phyloP scores from a whole-genome alignment of 2,888 invertebrate genomes.

The Cantharis flavilabris region DNA sequence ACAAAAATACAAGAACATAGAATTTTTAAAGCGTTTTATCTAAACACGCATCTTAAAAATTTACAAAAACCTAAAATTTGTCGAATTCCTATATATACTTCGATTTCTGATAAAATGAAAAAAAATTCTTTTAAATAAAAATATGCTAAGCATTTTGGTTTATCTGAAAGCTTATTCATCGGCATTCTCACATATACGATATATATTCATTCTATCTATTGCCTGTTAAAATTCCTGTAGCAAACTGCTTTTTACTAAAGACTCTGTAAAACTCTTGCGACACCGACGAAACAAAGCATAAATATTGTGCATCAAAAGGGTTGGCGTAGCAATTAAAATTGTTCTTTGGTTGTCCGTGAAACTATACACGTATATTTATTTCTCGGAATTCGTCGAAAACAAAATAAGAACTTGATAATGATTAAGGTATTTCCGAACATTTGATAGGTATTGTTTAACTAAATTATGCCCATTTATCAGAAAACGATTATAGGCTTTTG shows the following conservation, averaged over 20 bases:
- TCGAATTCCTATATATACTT: conserved; percentile 9
- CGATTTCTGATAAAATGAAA: conserved; percentile 10
- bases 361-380: conserved; percentile 4
- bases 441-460: background rate
- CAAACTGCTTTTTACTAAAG: conserved; percentile 32
- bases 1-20: background rate
- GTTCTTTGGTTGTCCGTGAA: conserved; percentile 18
- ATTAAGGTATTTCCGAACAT: background rate
- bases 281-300: conserved; percentile 22
- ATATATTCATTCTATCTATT: conserved; percentile 34
- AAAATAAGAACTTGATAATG: background rate
- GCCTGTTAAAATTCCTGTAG: conserved; percentile 37
- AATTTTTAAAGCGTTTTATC: conserved; percentile 2
- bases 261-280: conserved; percentile 30
- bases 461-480: background rate
- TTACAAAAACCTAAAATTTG: conserved; percentile 2
- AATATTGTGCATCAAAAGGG: conserved; percentile 12
- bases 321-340: conserved; percentile 29
- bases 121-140: conserved; percentile 19
- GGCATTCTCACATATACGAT: conserved; percentile 31
- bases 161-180: conserved; percentile 28
- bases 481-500: background rate
- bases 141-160: conserved; percentile 30
- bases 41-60: background rate
- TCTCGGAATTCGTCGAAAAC: conserved; percentile 1